phyloP scores from a whole-genome alignment of 2,888 invertebrate species.

The Anagyrus pseudococci region DNA sequence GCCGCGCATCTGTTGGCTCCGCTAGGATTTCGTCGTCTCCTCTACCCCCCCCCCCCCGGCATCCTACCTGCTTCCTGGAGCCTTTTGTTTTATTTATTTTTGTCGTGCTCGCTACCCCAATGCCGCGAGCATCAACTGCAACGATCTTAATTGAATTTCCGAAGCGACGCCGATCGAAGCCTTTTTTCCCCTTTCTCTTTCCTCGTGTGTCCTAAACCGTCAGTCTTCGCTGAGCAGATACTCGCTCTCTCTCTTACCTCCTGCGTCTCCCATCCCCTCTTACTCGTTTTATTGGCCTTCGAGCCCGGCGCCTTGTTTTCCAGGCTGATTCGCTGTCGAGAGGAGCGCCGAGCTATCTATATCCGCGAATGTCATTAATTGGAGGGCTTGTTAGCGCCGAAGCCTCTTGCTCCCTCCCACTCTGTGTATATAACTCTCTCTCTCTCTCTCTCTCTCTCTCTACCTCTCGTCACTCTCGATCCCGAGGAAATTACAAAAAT shows the following conservation, averaged over 20 bases:
- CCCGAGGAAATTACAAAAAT: too few relatives aligned
- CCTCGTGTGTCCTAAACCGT: not conserved
- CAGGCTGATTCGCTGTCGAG: slow-evolving; percentile 1
- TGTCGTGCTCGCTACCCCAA: not conserved
- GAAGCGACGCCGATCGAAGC: slow-evolving; percentile 8
- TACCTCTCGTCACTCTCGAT: too few relatives aligned
- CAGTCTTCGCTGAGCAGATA: too few relatives aligned
- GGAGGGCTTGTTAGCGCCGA: slow-evolving; percentile 15
- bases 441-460: not conserved
- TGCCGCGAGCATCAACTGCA: slow-evolving; percentile 23
- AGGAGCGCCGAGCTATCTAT: not conserved
- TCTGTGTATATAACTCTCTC: not conserved
- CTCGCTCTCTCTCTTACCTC: too few relatives aligned
- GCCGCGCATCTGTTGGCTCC: slow-evolving; percentile 24
- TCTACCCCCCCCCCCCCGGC: not conserved
- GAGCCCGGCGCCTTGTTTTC: slow-evolving; percentile 13
- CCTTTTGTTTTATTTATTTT: not conserved
- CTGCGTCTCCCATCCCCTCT: too few relatives aligned
- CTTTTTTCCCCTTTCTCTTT: slow-evolving; percentile 6
- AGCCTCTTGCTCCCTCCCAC: not conserved
- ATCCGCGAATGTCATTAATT: slow-evolving; percentile 19
- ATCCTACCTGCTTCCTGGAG: not conserved
- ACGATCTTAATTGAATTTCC: slow-evolving; percentile 33
- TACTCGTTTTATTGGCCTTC: too few relatives aligned
- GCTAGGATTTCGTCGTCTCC: slow-evolving; percentile 22